These are phyloP conservation scores for Stenolophus ochropezus DNA, from an alignment of 2,888 invertebrate genomes.

Conservation along the genomic window DNA sequence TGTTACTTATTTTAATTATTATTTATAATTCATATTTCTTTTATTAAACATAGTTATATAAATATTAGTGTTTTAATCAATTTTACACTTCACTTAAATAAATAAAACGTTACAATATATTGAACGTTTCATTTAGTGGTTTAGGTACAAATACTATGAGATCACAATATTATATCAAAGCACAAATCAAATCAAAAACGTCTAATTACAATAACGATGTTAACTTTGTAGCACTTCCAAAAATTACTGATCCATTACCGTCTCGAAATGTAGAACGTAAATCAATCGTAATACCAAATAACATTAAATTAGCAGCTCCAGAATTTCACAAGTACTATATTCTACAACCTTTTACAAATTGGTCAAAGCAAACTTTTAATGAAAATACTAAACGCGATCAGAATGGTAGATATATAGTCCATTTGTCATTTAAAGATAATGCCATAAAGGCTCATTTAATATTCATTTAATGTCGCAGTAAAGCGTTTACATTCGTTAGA, in stretches of 20 bases:
- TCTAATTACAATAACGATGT: slow-evolving; percentile 36
- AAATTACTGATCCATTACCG: slow-evolving; percentile 42
- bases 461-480: neutral
- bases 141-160: slow-evolving; percentile 31
- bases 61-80: too few relatives aligned
- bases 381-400: slow-evolving; percentile 24
- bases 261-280: slow-evolving; percentile 29
- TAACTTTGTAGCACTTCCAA: slow-evolving; percentile 38
- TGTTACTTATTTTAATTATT: too few relatives aligned
- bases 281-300: slow-evolving; percentile 24
- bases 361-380: slow-evolving; percentile 33
- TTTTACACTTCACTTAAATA: too few relatives aligned
- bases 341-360: slow-evolving; percentile 24
- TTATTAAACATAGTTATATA: too few relatives aligned
- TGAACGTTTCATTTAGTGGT: too few relatives aligned
- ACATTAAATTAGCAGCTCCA: slow-evolving; percentile 52
- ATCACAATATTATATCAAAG: slow-evolving; percentile 21
- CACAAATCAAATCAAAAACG: slow-evolving; percentile 39
- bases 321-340: slow-evolving; percentile 33
- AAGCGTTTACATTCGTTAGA: slow-evolving; percentile 5
- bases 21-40: too few relatives aligned
- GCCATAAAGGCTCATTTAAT: neutral
- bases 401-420: slow-evolving; percentile 11
- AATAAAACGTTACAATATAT: too few relatives aligned
- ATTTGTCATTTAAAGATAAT: slow-evolving; percentile 5